Evolutionary conservation across 2,797 vertebrate genomes (phyloP), one percentile per base, ranked within the genome.

Genomic region (Silurus aristotelis): DNA sequence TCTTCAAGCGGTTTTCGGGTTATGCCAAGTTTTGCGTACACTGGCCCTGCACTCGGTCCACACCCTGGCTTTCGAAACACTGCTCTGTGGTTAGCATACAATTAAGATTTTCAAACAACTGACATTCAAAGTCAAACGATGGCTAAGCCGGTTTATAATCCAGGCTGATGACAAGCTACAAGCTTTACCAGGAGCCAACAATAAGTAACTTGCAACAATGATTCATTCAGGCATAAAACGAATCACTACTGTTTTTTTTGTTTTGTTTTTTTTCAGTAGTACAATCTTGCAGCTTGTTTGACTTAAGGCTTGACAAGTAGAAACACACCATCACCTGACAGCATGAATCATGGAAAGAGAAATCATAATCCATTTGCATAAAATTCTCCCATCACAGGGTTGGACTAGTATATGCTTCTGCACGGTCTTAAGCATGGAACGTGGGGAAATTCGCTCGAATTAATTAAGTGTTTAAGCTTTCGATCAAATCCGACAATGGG

Each of bases 21-120:
- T 64, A 68, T 55, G 85, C 84, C 89, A 87, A 82, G 73, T 85
- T 82, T 82, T 84, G 77, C 43, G 73, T 52, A 80, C 61, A 78
- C 71, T 78, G 68, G 55, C 84, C 87, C 78, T 71, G 75, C 63
- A 61, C 82, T 86, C 31, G 20, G 72, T 80, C 80, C 86, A 85
- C 87, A 85, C 80, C 77, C 80, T 84, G 73, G 61, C 81, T 83
- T 73, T 72, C 46, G 58, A 84, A 89, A 77, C 71, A 80, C 81
- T 77, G 75, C 71, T 83, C 85, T 84, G 88, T 83, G 85, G 87
- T 87, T 83, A 86, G 85, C 86, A 85, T 85, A 79, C 73, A 61
- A 87, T 85, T 86, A 73, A 72, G 84, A 87, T 86, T 88, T 87
- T 89, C 83, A 88, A 86, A 87, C 84, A 82, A 79, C 70, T 68